Percentiles rank a stretch among this genome's conserved stretches.
Evolutionary conservation across 2,797 vertebrate genomes (phyloP).

Genomic region (Sarcophilus harrisii): DNA sequence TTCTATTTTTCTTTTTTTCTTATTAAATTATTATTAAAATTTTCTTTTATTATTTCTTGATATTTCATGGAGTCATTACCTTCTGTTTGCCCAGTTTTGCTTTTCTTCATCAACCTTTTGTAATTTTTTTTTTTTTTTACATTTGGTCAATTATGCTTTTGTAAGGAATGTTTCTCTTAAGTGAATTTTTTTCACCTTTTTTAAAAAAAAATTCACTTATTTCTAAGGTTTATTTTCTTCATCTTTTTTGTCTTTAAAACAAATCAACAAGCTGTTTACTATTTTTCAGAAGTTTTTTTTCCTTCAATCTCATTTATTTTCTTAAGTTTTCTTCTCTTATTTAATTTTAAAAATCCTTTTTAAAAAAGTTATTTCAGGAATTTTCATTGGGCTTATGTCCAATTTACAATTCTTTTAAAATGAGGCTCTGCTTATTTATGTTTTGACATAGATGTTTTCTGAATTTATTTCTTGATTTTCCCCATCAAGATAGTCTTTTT

Average conservation of each 20-base stretch:
- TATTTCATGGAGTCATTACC: too few relatives aligned
- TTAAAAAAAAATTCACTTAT: not conserved
- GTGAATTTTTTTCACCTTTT: not conserved
- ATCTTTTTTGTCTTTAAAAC: too few relatives aligned
- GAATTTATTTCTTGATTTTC: not conserved
- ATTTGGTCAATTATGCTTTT: not conserved
- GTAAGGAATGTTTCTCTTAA: not conserved
- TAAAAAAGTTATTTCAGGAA: not conserved
- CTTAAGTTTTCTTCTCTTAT: not conserved
- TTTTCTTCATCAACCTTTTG: not conserved
- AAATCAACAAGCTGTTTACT: not conserved
- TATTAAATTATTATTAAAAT: too few relatives aligned
- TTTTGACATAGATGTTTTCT: not conserved
- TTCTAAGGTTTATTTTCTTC: too few relatives aligned
- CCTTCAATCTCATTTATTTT: not conserved
- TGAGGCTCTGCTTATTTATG: not conserved
- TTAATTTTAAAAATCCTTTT: not conserved
- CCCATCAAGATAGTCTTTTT: not conserved
- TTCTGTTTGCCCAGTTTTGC: too few relatives aligned
- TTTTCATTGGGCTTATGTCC: not conserved
- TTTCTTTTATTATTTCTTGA: too few relatives aligned
- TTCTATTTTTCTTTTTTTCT: too few relatives aligned
- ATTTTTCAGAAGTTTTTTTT: not conserved
- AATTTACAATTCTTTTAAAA: not conserved
- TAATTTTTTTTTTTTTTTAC: not conserved